A percentile compares a stretch with the other conserved stretches of the same genome.
phyloP scores from a whole-genome alignment of 2,888 invertebrate genomes.

The Brachyopa scutellaris region DNA sequence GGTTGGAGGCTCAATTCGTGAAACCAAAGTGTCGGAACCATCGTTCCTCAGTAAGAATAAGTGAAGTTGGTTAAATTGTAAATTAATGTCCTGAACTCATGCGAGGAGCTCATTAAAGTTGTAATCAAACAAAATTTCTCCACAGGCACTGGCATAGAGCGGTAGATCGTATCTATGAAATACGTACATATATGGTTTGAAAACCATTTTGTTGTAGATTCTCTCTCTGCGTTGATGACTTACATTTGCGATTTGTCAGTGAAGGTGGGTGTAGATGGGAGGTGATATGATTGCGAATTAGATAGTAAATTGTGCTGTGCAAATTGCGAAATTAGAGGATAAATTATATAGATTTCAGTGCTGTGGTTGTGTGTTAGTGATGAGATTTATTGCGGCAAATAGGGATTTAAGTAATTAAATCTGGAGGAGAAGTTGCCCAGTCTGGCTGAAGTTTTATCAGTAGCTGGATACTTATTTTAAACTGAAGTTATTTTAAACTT shows the following conservation, averaged over 20 bases:
- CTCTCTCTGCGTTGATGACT: conserved; percentile 3
- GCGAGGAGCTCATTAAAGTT: conserved; percentile 66
- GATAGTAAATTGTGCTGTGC: conserved; percentile 34
- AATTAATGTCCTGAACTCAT: conserved; percentile 60
- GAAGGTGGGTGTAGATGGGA: neutral
- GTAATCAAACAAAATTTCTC: conserved; percentile 63
- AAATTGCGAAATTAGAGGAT: conserved; percentile 40
- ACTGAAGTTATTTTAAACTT: no score
- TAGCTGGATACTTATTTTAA: no score
- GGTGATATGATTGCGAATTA: conserved; percentile 44
- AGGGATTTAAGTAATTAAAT: conserved; percentile 11
- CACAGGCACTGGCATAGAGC: conserved; percentile 16
- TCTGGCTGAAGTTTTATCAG: no score
- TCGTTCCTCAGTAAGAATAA: conserved; percentile 36
- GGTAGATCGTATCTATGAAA: conserved; percentile 22
- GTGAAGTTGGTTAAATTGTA: conserved; percentile 53
- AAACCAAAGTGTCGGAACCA: conserved; percentile 45
- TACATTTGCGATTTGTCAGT: neutral
- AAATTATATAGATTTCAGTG: conserved; percentile 20
- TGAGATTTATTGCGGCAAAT: conserved; percentile 18
- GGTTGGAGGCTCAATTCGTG: conserved; percentile 13
- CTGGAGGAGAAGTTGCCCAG: neutral
- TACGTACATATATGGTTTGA: neutral
- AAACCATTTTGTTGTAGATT: conserved; percentile 4
- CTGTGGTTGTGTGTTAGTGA: neutral